These are phyloP conservation scores for Syrista parreyssii DNA, from an alignment of 2,888 invertebrate species.

Conservation along the genomic window DNA sequence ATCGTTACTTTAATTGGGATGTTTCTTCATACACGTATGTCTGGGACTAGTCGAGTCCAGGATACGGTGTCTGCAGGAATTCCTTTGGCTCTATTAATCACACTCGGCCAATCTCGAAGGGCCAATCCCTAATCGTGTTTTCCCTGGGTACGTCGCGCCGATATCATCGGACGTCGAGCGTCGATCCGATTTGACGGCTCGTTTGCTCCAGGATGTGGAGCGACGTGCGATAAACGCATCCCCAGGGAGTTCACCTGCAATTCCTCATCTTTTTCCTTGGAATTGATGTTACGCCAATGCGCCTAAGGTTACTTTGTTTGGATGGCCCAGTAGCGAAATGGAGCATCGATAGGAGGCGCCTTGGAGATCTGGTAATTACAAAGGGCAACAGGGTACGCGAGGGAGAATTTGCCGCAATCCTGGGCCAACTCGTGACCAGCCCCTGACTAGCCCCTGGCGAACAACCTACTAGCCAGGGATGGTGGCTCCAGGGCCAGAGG, in stretches of 20 bases:
- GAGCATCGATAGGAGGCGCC: background rate
- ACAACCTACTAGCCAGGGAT: conserved; percentile 6
- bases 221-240: conserved; percentile 9
- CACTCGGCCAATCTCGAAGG: conserved; percentile 54
- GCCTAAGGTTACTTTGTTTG: background rate
- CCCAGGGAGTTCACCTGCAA: background rate
- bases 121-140: conserved; percentile 44
- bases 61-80: conserved; percentile 40
- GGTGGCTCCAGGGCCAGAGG: conserved; percentile 43
- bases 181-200: conserved; percentile 56
- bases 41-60: conserved; percentile 51
- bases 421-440: background rate
- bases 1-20: background rate
- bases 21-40: conserved; percentile 43
- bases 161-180: conserved; percentile 30
- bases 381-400: conserved; percentile 33
- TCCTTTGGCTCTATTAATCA: conserved; percentile 60
- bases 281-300: background rate
- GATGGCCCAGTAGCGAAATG: background rate
- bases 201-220: conserved; percentile 40
- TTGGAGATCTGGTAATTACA: conserved; percentile 36
- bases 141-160: conserved; percentile 19
- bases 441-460: background rate
- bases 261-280: background rate
- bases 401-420: conserved; percentile 10